Base-by-base conservation (phyloP, 2,888 invertebrate species). In the Thecocarcelia acutangulata region DNA sequence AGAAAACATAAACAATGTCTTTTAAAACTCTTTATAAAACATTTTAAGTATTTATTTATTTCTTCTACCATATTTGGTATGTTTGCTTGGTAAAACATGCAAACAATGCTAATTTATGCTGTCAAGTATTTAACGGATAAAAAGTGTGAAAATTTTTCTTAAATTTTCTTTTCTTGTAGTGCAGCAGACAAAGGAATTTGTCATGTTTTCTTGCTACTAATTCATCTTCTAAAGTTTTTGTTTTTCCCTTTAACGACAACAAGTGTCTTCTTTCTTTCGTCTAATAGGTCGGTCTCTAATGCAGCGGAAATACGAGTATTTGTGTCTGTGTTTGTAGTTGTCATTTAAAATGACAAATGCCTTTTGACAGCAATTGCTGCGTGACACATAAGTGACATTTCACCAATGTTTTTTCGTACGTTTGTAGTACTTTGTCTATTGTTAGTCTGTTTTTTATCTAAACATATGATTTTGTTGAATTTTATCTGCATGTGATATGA, bases 311-410 rank as follows among this genome's bases (percentile, higher is more conserved):
- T 79, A 50, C 59, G 58, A 48, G 40, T 56, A 24, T 21, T 28
- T 73, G 33, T 52, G 17, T 58, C 12, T 50, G n/a, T 15, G 46
- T 24, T 69, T 69, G 44, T 13, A 9, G 40, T 46, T 83, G 80
- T 77, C 73, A 74, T 80, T 74, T 64, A 59, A 80, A 77, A 76
- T 77, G 83, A 83, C 83, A 83, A 83, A 83, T 76, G 72, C 33
- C 73, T 78, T 66, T 75, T 78, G 75, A 83, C 83, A 83, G 77
- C 70, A 56, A 64, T 48, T 58, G 28, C 72, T 64, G 74, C 54
- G 63, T 74, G 80, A 83, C 80, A 80, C 66, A 66, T 70, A 72
- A 54, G 70, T 82, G 82, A 78, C 78, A 82, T 66, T 74, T 82
- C 52, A 70, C 54, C 70, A 78, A 74, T 74, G 73, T 58, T 68